Evolutionary conservation across 2,113 vertebrate genomes (phyloP).

Genomic region (Opisthocomus hoazin): DNA sequence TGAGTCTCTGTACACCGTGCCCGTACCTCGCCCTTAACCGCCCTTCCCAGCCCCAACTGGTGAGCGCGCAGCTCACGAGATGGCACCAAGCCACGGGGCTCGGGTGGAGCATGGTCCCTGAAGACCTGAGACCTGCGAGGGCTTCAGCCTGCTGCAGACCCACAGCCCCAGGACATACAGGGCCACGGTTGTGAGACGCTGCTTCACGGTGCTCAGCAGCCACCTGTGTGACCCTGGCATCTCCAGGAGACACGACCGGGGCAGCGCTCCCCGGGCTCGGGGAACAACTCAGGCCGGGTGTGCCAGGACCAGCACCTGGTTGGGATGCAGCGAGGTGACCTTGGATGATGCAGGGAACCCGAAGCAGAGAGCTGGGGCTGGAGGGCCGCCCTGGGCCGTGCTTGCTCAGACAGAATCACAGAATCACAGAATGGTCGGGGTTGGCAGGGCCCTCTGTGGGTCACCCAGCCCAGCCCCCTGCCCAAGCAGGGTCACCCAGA

Average conservation of each 20-base stretch:
- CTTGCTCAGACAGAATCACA: too few species aligned
- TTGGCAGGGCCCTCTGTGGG: too few species aligned
- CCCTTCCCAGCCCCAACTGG: not conserved
- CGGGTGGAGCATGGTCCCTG: not conserved
- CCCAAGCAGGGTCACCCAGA: too few species aligned
- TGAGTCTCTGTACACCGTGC: not conserved
- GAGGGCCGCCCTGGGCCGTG: not conserved
- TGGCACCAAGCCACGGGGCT: not conserved
- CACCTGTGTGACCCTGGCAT: not conserved
- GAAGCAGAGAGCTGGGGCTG: not conserved
- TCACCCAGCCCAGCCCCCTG: too few species aligned
- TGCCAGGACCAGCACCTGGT: not conserved
- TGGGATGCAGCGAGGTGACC: not conserved
- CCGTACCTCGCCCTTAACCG: not conserved
- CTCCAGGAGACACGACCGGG: not conserved
- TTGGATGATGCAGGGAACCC: not conserved
- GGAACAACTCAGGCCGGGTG: not conserved
- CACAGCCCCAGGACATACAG: not conserved
- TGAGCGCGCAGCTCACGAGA: rapidly evolving
- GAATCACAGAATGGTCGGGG: too few species aligned
- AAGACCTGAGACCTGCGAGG: not conserved
- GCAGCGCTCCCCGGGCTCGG: not conserved
- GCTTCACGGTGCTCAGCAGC: not conserved
- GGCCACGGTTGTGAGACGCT: not conserved
- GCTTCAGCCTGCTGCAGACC: not conserved